These are phyloP conservation scores for Hiodon alosoides DNA, from an alignment of 2,113 vertebrate species.

Conservation along the genomic window DNA sequence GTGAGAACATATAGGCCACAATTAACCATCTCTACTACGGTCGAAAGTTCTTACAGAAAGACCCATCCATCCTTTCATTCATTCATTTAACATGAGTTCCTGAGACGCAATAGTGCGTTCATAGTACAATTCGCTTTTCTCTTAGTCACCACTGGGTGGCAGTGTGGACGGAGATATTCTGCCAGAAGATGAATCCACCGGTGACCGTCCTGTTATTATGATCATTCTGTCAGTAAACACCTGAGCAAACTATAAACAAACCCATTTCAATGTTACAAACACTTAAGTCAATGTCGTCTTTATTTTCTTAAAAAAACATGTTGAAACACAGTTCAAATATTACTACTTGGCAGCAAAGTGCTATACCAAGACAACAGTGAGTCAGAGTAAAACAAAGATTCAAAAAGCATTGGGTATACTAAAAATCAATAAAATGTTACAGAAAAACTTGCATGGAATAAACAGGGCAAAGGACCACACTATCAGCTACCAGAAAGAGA, in stretches of 20 bases:
- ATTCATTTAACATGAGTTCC: too few species aligned
- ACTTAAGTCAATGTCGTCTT: constrained; percentile 64
- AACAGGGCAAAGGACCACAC: constrained; percentile 70
- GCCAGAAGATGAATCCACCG: neutral
- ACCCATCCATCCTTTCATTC: too few species aligned
- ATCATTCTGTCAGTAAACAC: neutral
- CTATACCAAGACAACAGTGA: constrained; percentile 67
- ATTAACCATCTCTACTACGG: too few species aligned
- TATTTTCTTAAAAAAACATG: constrained; percentile 70
- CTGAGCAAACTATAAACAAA: neutral
- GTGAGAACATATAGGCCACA: too few species aligned
- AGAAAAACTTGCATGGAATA: constrained; percentile 71
- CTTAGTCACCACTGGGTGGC: neutral
- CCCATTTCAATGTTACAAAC: neutral
- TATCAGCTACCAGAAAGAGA: constrained; percentile 70
- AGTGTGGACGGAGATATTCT: neutral
- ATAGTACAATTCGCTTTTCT: neutral
- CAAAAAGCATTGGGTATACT: constrained; percentile 56
- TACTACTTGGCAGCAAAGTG: constrained; percentile 68
- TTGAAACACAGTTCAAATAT: constrained; percentile 68
- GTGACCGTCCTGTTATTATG: neutral
- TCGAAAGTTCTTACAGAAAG: too few species aligned
- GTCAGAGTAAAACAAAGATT: constrained; percentile 58
- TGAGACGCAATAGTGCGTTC: too few species aligned
- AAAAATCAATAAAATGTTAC: constrained; percentile 66